A percentile compares a stretch with the other conserved stretches of the same genome.
These are phyloP conservation scores for Engraulis encrasicolus DNA, from an alignment of 2,113 vertebrate species.

Conservation along the genomic window DNA sequence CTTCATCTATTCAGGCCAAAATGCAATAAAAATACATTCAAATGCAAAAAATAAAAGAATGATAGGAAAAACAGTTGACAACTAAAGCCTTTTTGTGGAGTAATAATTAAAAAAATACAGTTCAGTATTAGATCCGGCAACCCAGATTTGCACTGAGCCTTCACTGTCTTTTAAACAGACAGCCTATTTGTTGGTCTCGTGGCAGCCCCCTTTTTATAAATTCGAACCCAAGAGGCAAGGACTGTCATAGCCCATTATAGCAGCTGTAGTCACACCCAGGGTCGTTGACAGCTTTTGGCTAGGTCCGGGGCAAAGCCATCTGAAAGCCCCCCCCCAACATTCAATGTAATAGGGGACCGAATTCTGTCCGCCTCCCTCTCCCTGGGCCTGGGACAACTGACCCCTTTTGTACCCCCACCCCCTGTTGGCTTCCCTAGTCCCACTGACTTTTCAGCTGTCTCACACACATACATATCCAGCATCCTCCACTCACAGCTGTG, in stretches of 20 bases:
- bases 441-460: neutral
- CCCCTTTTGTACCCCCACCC: too few species aligned
- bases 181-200: neutral
- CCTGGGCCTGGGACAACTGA: too few species aligned
- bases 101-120: neutral
- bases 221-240: neutral
- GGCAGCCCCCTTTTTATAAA: neutral
- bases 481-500: neutral
- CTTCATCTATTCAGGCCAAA: too few species aligned
- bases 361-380: too few species aligned
- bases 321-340: too few species aligned
- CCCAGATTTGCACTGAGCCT: neutral
- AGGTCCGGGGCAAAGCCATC: too few species aligned
- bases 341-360: too few species aligned
- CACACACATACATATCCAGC: neutral
- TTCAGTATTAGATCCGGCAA: neutral
- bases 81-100: neutral
- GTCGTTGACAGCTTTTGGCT: too few species aligned
- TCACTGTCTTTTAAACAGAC: neutral
- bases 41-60: neutral
- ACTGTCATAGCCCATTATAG: too few species aligned
- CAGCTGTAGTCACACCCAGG: too few species aligned
- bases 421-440: too few species aligned
- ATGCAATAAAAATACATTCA: too few species aligned
- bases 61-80: neutral